Base-by-base conservation (phyloP, 2,888 invertebrate genomes). In the Dryobota labecula region DNA sequence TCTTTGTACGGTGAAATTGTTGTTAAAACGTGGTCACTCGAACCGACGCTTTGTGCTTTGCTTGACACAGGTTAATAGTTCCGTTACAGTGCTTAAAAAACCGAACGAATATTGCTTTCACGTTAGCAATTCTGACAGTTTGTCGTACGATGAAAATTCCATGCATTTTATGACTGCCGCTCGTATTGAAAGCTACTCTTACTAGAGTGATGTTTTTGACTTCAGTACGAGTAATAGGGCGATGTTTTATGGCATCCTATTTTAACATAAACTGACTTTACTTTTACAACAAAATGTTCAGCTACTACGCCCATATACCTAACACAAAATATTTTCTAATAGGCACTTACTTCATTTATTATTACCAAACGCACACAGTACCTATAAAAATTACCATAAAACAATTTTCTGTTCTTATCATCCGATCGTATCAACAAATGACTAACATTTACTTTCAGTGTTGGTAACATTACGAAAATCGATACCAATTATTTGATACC, bases 1-100 rank as follows among this genome's bases (percentile, higher is more conserved):
- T 84, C 87, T 88, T 86, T 89, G 87, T 86, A 78, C 76, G 83
- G 74, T 81, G 77, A 86, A 87, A 87, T 82, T 87, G 87, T 87
- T 90, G 87, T 86, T 86, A 76, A 87, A 86, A 86, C 87, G 85
- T 87, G 83, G 86, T 84, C 84, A 83, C 83, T 82, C 82, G 76
- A 68, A 74, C 73, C 68, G 54, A 74, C 76, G 73, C 81, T 86
- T 84, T 86, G 70, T 86, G 81, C 78, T 83, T 70, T 74, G 69
- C 80, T 76, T 82, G 83, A 76, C 82, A 82, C 75, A 73, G 72
- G 81, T 77, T 82, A 81, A 83, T 76, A 81, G 83, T 83, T 74
- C 79, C 78, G 85, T 79, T 80, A 83, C 76, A 76, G 78, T 70
- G 73, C 67, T 78, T 82, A 76, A 83, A 85, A 80, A 78, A 76